A percentile compares a stretch with the other conserved stretches of the same genome.
Evolutionary conservation across 2,888 invertebrate species (phyloP).

Genomic region (Antheraea yamamai): DNA sequence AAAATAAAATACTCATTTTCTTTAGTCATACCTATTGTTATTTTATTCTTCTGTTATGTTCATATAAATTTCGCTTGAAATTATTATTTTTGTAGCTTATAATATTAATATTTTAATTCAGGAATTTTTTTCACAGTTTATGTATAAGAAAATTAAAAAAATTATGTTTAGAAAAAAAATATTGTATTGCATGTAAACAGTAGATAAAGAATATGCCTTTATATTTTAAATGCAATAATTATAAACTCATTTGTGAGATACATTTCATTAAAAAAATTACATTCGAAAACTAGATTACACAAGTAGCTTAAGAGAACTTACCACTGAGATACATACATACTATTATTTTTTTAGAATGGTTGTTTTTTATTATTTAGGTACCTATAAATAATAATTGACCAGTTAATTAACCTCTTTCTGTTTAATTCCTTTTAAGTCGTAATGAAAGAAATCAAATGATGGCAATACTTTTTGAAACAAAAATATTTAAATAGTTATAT

Average conservation of each 20-base stretch:
- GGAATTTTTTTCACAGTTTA: no score
- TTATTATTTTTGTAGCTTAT: neutral
- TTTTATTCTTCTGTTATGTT: neutral
- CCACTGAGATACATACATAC: neutral
- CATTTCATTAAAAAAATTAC: neutral
- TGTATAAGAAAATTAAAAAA: no score
- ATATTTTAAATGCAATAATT: neutral
- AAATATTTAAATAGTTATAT: no score
- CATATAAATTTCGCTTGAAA: neutral
- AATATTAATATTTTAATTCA: no score
- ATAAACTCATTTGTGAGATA: neutral
- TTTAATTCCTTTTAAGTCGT: no score
- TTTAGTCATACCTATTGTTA: neutral
- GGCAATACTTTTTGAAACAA: neutral
- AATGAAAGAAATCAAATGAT: neutral
- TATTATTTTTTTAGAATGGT: neutral
- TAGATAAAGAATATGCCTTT: neutral
- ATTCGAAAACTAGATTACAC: neutral
- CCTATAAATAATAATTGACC: neutral
- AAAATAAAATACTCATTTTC: neutral
- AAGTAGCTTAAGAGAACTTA: neutral
- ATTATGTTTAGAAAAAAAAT: no score
- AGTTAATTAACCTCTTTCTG: no score
- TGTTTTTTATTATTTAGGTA: neutral
- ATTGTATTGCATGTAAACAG: neutral